Conservation (phyloP, 2,797 vertebrate species). For the Carcharodon carcharias region DNA sequence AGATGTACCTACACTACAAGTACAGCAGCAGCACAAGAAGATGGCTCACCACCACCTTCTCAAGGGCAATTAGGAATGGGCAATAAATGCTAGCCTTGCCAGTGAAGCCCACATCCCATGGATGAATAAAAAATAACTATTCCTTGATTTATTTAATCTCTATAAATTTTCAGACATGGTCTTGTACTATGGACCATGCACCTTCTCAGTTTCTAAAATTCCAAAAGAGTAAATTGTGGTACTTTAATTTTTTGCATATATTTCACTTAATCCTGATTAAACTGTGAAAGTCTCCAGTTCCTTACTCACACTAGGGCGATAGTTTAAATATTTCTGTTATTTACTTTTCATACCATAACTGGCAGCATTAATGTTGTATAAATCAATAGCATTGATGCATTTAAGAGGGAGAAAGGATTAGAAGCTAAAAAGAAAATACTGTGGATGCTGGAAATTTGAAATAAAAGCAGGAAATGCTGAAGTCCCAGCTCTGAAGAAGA, state of each 20-base stretch:
- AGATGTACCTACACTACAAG: background rate
- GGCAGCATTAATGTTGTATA: background rate
- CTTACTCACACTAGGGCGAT: background rate
- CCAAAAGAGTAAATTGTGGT: background rate
- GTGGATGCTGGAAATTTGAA: no score
- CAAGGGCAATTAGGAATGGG: background rate
- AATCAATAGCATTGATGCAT: background rate
- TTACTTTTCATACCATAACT: background rate
- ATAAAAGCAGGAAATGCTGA: no score
- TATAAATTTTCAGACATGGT: background rate
- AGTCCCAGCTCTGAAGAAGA: no score
- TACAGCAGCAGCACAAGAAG: background rate
- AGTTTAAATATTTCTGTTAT: background rate
- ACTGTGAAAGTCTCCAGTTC: background rate
- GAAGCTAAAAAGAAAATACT: no score
- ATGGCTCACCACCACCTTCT: background rate
- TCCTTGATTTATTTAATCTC: background rate
- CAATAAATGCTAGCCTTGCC: no score
- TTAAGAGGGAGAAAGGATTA: background rate
- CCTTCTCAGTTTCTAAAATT: background rate
- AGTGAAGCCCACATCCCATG: background rate
- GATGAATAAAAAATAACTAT: background rate
- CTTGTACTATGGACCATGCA: background rate
- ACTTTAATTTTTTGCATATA: background rate
- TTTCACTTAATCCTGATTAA: background rate